Evolutionary conservation across 2,113 vertebrate species (phyloP).

Genomic region (Sclerurus mexicanus): DNA sequence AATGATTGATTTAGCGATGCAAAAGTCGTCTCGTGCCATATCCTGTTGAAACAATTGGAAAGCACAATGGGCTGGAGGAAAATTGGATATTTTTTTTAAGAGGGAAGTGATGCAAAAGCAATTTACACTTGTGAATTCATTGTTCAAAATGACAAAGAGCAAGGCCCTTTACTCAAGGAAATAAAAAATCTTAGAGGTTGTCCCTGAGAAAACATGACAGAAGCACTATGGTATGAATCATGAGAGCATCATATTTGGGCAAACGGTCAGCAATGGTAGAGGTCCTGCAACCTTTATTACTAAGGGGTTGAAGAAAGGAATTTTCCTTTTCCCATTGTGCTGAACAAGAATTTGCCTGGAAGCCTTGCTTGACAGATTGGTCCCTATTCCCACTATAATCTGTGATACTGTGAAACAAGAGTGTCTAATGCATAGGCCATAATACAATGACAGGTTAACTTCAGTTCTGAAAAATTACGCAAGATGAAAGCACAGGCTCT

Average conservation of each 20-base stretch:
- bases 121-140: background rate
- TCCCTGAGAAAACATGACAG: constrained; percentile 45
- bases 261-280: constrained; percentile 63
- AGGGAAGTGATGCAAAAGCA: background rate
- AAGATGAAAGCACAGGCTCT: constrained; percentile 82
- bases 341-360: constrained; percentile 81
- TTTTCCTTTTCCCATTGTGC: constrained; percentile 74
- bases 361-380: constrained; percentile 83
- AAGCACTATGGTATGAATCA: constrained; percentile 31
- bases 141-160: background rate
- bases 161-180: background rate
- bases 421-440: constrained; percentile 77
- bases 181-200: constrained; percentile 29
- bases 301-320: constrained; percentile 11
- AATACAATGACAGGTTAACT: constrained; percentile 82
- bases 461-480: constrained; percentile 82
- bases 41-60: background rate
- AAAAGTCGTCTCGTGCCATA: background rate
- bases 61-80: background rate
- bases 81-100: background rate
- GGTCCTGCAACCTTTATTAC: constrained; percentile 55
- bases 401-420: constrained; percentile 79
- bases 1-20: background rate
- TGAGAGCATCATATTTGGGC: constrained; percentile 40
- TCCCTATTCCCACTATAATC: constrained; percentile 71